Evolutionary conservation across 2,888 invertebrate genomes (phyloP).

Genomic region (Melanophora roralis): DNA sequence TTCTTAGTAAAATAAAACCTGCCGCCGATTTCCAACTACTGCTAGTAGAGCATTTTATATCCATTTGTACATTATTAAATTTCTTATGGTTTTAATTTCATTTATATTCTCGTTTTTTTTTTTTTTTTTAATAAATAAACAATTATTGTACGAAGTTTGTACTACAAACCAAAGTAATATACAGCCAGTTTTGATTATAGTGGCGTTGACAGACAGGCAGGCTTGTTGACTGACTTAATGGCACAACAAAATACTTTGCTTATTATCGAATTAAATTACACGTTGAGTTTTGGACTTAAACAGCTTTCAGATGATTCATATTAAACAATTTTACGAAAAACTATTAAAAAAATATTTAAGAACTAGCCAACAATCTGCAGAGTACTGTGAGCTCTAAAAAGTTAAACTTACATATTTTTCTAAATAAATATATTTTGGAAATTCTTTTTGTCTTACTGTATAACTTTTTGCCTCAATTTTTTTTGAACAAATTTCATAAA

Average conservation of each 20-base stretch:
- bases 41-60: neutral
- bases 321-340: conserved; percentile 8
- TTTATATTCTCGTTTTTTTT: neutral
- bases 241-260: neutral
- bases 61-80: neutral
- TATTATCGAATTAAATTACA: conserved; percentile 36
- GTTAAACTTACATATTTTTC: too few species aligned
- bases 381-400: too few species aligned
- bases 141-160: neutral
- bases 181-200: conserved; percentile 1
- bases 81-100: conserved; percentile 21
- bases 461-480: too few species aligned
- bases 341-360: neutral
- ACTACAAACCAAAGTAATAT: conserved; percentile 6
- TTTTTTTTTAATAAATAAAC: conserved; percentile 5
- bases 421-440: too few species aligned
- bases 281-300: neutral
- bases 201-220: neutral
- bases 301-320: conserved; percentile 6
- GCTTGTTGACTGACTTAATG: too few species aligned
- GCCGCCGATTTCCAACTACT: neutral
- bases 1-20: neutral
- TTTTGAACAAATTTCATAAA: too few species aligned
- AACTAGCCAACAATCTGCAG: neutral
- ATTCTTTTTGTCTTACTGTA: too few species aligned